Base-by-base conservation (phyloP, 2,888 invertebrate genomes). In the Amorpha juglandis region DNA sequence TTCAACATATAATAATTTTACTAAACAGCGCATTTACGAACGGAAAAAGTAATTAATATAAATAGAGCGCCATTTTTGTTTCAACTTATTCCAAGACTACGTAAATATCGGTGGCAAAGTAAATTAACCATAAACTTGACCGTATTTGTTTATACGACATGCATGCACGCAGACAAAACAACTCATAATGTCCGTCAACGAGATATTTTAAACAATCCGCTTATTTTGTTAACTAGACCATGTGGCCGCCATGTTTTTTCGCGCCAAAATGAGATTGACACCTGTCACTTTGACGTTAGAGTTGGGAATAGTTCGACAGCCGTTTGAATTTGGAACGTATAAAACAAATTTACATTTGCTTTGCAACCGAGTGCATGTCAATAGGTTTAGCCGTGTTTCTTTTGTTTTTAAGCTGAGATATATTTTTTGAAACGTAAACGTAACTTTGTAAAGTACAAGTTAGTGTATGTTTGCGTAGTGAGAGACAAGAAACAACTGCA, bases 201-300 rank as follows among this genome's bases (percentile, higher is more conserved):
- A 80, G 79, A 81, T 81, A 78, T 77, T 79, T 83, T 81, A 87
- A 89, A 86, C 89, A 88, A 87, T 86, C 77, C 78, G 85, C 82
- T 85, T 89, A 88, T 89, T 90, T 87, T 81, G 87, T 88, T 88
- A 87, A 88, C 89, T 86, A 83, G 81, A 81, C 83, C 85, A 84
- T 86, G 80, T 87, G 85, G 81, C 70, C 70, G 69, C 74, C 75
- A 62, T 67, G 14, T 51, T 67, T 50, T 33, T 64, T 33, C 35
- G 42, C 45, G 47, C 52, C 47, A 35, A 67, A 73, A 68, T 65
- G 16, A 75, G 69, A 74, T 72, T 74, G 70, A 74, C 70, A 68
- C 69, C 72, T 76, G 73, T 68, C 14, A 65, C 72, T 42, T 68
- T 67, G 71, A 67, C 71, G 70, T 82, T 66, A 83, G 75, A 80